Base-by-base conservation (phyloP, 2,888 invertebrate species). In the Thymelicus lineola region DNA sequence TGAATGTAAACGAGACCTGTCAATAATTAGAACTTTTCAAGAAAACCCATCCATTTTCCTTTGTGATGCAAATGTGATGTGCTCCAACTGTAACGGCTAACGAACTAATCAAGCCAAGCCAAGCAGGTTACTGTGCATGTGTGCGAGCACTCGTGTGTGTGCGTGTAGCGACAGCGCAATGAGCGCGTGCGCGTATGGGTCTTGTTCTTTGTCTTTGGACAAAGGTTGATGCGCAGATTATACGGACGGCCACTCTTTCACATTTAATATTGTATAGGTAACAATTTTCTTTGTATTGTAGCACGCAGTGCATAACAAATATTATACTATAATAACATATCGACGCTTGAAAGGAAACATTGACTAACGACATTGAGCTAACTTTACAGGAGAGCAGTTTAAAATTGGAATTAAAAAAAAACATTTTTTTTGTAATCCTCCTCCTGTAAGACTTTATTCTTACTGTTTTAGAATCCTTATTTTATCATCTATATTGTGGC, bases 121-220 rank as follows among this genome's bases (percentile, higher is more conserved):
- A 62, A 58, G 61, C 63, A 38, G 60, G 53, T 69, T 69, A 62
- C 36, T n/a, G 15, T 53, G 42, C 61, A 7, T 50, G 60, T 61
- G 61, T 58, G 42, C 38, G 67, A 66, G 72, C 57, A 57, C 35
- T 36, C 28, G 7, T 28, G 50, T 61, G 50, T 42, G 58, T 7
- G 74, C 72, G 75, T 68, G 62, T 68, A 45, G 45, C 45, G 53
- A 68, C 45, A 35, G 57, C 45, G 57, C 61, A 42, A 46, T 61
- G 61, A 76, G 76, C 74, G 73, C 73, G 72, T 65, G 73, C 77
- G 75, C 76, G 79, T 79, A 77, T 72, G 67, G 71, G 75, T 79
- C 82, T 79, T 82, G 81, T 80, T 82, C 74, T 76, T 83, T 83
- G 82, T 82, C 74, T 76, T 68, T 59, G 74, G 77, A 82, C 82